phyloP scores from a whole-genome alignment of 2,797 vertebrate species.

The Corythornis leucogaster region DNA sequence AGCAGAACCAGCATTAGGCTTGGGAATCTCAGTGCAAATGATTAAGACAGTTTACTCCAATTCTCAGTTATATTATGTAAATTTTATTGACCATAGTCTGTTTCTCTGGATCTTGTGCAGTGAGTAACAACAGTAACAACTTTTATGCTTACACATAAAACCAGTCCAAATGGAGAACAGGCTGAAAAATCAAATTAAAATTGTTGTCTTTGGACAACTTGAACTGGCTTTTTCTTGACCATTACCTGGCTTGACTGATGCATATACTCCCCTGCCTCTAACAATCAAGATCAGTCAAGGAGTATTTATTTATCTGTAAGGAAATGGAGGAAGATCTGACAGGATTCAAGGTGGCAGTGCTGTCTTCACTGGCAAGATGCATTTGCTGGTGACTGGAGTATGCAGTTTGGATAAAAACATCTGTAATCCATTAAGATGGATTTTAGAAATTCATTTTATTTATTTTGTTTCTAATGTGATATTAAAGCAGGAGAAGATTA shows the following conservation, averaged over 20 bases:
- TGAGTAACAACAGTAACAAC: not conserved
- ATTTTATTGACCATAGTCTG: not conserved
- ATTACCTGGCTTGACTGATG: not conserved
- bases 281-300: not conserved
- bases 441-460: not conserved
- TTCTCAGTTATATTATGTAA: not conserved
- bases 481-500: not conserved
- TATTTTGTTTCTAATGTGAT: not conserved
- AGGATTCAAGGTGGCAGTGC: not conserved
- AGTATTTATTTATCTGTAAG: constrained; percentile 3
- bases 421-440: not conserved
- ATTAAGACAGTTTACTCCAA: not conserved
- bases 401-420: not conserved
- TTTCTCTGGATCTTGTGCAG: not conserved
- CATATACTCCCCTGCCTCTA: not conserved
- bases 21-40: not conserved
- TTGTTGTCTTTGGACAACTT: not conserved
- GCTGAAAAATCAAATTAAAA: not conserved
- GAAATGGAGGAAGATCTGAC: not conserved
- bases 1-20: not conserved
- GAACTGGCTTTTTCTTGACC: not conserved
- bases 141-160: not conserved
- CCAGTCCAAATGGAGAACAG: not conserved
- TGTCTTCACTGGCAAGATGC: not conserved
- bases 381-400: not conserved